Conservation (phyloP, 2,888 invertebrate genomes). For the Mimas tiliae region DNA sequence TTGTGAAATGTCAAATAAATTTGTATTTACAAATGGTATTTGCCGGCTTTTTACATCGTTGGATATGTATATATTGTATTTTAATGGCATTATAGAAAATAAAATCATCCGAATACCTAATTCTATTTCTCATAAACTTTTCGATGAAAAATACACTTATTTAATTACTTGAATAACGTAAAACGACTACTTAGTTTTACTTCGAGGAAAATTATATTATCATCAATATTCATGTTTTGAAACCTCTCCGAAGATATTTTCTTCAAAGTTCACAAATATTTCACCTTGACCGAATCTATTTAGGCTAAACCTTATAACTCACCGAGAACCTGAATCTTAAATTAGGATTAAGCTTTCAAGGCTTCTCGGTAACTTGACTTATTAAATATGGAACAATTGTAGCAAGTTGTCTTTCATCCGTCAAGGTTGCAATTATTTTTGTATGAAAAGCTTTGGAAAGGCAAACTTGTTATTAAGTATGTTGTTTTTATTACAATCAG, state of each 20-base stretch:
- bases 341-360: conserved; percentile 8
- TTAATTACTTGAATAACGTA: too few relatives aligned
- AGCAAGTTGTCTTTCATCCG: conserved; percentile 40
- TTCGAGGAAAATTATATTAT: not conserved
- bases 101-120: too few relatives aligned
- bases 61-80: too few relatives aligned
- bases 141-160: too few relatives aligned
- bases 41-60: too few relatives aligned
- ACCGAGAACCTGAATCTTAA: not conserved
- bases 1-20: not conserved
- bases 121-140: too few relatives aligned
- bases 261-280: not conserved
- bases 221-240: not conserved
- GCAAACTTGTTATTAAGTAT: conserved; percentile 26
- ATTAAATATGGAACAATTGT: conserved; percentile 47
- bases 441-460: conserved; percentile 39
- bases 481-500: conserved; percentile 12
- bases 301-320: not conserved
- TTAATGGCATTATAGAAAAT: too few relatives aligned
- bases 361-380: not conserved
- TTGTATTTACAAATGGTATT: too few relatives aligned
- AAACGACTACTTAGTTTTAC: too few relatives aligned
- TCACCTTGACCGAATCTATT: not conserved
- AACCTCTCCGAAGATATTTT: not conserved
- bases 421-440: conserved; percentile 41